phyloP scores from a whole-genome alignment of 64 coral and sea anemone genomes.

The Actinia equina region DNA sequence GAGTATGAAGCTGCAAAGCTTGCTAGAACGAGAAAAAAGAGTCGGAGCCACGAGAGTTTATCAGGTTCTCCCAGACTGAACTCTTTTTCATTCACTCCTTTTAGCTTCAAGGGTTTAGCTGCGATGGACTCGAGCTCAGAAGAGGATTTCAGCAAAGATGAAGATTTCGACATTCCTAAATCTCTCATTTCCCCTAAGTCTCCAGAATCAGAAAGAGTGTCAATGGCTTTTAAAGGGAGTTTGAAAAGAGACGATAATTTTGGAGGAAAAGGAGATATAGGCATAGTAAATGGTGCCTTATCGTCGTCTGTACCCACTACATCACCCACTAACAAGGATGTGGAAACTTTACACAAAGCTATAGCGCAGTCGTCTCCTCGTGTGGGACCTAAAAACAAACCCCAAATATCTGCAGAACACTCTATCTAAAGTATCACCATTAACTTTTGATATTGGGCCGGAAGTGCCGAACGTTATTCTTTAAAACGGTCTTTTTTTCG shows the following conservation, averaged over 20 bases:
- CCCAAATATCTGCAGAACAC: background rate
- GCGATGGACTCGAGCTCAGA: constrained; percentile 18
- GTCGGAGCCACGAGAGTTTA: constrained; percentile 68
- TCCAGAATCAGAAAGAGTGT: constrained; percentile 36
- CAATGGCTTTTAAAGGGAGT: constrained; percentile 1
- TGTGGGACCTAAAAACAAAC: constrained; percentile 4
- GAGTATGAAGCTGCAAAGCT: constrained; percentile 3
- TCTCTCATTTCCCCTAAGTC: constrained; percentile 23
- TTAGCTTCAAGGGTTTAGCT: constrained; percentile 21
- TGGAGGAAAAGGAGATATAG: background rate
- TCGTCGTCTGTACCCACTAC: background rate
- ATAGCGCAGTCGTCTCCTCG: background rate
- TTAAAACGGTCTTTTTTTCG: too few relatives aligned
- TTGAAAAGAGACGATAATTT: constrained; percentile 6
- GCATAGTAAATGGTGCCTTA: background rate
- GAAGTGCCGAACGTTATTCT: background rate
- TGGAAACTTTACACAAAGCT: constrained; percentile 6
- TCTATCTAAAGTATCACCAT: background rate
- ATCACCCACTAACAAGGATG: background rate
- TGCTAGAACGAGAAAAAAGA: constrained; percentile 42
- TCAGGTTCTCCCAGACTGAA: constrained; percentile 38
- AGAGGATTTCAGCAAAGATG: constrained; percentile 13
- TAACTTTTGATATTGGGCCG: background rate
- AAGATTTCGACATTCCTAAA: background rate
- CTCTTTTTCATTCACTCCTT: constrained; percentile 21